Evolutionary conservation across 2,113 vertebrate species (phyloP), one percentile per base, ranked within the genome.

Genomic region (Lutjanus erythropterus): DNA sequence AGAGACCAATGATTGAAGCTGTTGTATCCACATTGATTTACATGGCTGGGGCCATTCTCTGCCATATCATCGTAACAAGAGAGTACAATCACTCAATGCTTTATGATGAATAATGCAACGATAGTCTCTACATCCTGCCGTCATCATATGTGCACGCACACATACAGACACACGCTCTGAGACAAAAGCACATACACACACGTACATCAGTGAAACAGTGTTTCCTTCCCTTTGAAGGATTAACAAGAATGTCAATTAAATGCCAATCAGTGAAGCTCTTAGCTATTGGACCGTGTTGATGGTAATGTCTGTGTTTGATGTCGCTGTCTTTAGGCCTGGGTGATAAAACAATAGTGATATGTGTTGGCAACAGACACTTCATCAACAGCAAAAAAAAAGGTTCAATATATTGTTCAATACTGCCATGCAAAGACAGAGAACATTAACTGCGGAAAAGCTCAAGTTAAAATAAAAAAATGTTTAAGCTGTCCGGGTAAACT

Each of bases 101-200:
- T 69, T 69, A 66, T 75, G 29, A 89, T 94, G 86, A 92, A 92
- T 94, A 88, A 91, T 94, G 70, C 83, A 93, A 87, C 18, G 2
- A 82, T 49, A 67, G 68, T 72, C 79, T 72, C 72, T 66, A 65
- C 56, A 86, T 79, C 88, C 75, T 82, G 77, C 77, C 55, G 58
- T 81, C 78, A 70, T 75, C 31, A 15, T 69, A 78, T 62, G 53
- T 80, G 29, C 37, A 33, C 31, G 3, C 42, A 67, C 74, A 79
- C 70, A 81, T 42, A 47, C 50, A 47, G 37, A 67, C 74, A 78
- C 69, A 81, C 55, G 37, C 50, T 37, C 29, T 44, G 23, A 71
- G 69, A 73, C 21, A 58, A 69, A 66, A 35, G 41, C 59, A 56
- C 78, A 83, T 60, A 73, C 56, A 35, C 62, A 21, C n/a, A 18